These are phyloP conservation scores for Rhinophrynus dorsalis DNA, from an alignment of 2,797 vertebrate genomes.

Conservation along the genomic window DNA sequence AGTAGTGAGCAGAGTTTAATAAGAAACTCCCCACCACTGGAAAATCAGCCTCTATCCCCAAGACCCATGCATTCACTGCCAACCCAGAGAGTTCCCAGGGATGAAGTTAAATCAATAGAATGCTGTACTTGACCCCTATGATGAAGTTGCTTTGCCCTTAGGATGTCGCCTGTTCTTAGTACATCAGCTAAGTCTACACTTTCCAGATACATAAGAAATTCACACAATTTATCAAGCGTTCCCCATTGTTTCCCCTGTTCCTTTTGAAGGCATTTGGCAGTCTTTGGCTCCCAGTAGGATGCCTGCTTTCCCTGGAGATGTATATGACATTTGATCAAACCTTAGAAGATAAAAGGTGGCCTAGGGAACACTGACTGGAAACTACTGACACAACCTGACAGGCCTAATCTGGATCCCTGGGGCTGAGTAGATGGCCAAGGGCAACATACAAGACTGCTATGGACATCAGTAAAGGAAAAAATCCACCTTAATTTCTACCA, in stretches of 20 bases:
- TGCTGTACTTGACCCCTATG: too few species aligned
- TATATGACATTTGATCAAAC: conserved; percentile 74
- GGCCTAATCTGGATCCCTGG: conserved; percentile 65
- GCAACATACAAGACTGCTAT: conserved; percentile 48
- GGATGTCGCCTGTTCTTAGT: too few species aligned
- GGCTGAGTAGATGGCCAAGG: conserved; percentile 62
- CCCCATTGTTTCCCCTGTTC: conserved; percentile 55
- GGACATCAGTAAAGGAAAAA: conserved; percentile 11
- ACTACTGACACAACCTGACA: conserved; percentile 72
- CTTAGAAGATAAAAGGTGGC: conserved; percentile 72
- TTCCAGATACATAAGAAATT: conserved; percentile 32
- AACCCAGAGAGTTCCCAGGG: too few species aligned
- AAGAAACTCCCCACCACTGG: too few species aligned
- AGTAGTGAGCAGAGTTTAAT: too few species aligned
- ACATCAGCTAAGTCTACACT: too few species aligned
- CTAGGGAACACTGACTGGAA: conserved; percentile 62
- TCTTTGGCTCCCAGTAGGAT: conserved; percentile 66
- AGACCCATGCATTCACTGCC: too few species aligned
- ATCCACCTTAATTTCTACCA: conserved; percentile 22
- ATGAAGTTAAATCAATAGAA: too few species aligned
- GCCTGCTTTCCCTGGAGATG: conserved; percentile 69
- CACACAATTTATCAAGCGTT: conserved; percentile 60
- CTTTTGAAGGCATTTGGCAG: conserved; percentile 66
- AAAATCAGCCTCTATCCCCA: too few species aligned
- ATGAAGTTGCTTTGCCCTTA: too few species aligned